Evolutionary conservation across 2,888 invertebrate genomes (phyloP), one percentile per base, ranked within the genome.

Genomic region (Thereva unica): DNA sequence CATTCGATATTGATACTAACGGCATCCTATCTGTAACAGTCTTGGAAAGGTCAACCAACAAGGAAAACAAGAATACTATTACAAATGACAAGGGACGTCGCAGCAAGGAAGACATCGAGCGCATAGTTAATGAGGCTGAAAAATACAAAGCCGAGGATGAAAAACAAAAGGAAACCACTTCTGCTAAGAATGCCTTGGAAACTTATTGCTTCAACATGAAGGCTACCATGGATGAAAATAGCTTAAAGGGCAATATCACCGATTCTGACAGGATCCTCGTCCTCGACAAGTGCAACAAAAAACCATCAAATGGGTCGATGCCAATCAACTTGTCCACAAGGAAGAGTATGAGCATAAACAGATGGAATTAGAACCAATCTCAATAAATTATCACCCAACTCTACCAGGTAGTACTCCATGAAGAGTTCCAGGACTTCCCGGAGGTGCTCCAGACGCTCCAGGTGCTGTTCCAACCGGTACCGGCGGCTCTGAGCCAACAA

Each of bases 11-110:
- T 75, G 96, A 97, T 78, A 96, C 96, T 68, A 96, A 98, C 83
- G 97, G 97, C 79, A 97, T 97, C 81, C 83, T 98, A 97, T 79
- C n/a, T n/a, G 97, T 98, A 41, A 93, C 95, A 1, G 97, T 97
- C 54, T 83, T 92, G 69, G 96, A 96, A 83, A 95, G 96, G 82
- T 93, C 93, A 12, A 94, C 94, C 74, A 93, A 93, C 81, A 93
- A 92, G 83, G 90, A 91, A 79, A 93, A 93, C 83, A 92, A 93
- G 82, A 93, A 94, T 80, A 93, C 92, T 68, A 93, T 93, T 79
- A 93, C 92, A 76, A 93, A 93, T 78, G 95, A 95, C 84, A 95
- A 95, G 83, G 93, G 93, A 72, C 91, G 95, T 74, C 87, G 95
- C 66, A 91, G 90, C 78, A 94, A 95, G 84, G 95, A 95, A 78